Conservation (phyloP, 2,888 invertebrate genomes). For the Mythimna loreyi region DNA sequence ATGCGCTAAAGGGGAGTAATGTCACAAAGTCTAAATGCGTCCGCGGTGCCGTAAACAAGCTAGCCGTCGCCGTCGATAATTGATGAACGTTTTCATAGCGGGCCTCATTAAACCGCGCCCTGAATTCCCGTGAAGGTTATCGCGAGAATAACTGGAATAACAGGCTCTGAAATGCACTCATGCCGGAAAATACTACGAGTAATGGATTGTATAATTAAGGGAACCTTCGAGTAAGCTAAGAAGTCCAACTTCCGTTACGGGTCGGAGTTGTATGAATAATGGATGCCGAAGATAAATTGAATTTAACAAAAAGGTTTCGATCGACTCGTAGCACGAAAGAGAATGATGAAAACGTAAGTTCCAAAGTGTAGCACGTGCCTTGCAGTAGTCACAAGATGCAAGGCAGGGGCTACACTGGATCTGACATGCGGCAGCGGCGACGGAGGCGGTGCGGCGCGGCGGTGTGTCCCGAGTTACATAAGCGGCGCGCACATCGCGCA, state of each 20-base stretch:
- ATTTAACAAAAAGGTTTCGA: constrained; percentile 34
- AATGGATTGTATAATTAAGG: constrained; percentile 68
- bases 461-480: constrained; percentile 85
- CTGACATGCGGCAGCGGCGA: constrained; percentile 69
- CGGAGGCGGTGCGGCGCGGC: constrained; percentile 69
- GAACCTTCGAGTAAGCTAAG: constrained; percentile 50
- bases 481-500: constrained; percentile 81
- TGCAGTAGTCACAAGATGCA: constrained; percentile 45
- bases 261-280: constrained; percentile 44
- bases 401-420: constrained; percentile 60
- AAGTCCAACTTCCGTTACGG: constrained; percentile 42
- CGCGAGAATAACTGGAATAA: constrained; percentile 76
- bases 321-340: constrained; percentile 10
- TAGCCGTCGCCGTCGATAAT: constrained; percentile 88
- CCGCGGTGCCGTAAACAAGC: constrained; percentile 87
- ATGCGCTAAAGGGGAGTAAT: constrained; percentile 78
- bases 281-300: constrained; percentile 40
- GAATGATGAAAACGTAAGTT: constrained; percentile 24
- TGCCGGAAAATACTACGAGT: constrained; percentile 60
- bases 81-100: constrained; percentile 88
- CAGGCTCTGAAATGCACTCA: constrained; percentile 66
- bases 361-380: constrained; percentile 14
- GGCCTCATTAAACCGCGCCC: constrained; percentile 89
- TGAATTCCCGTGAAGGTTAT: constrained; percentile 86
- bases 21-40: constrained; percentile 88